A percentile compares a stretch with the other conserved stretches of the same genome.
Evolutionary conservation across 2,888 invertebrate species (phyloP).

Genomic region (Chloroclysta siterata): DNA sequence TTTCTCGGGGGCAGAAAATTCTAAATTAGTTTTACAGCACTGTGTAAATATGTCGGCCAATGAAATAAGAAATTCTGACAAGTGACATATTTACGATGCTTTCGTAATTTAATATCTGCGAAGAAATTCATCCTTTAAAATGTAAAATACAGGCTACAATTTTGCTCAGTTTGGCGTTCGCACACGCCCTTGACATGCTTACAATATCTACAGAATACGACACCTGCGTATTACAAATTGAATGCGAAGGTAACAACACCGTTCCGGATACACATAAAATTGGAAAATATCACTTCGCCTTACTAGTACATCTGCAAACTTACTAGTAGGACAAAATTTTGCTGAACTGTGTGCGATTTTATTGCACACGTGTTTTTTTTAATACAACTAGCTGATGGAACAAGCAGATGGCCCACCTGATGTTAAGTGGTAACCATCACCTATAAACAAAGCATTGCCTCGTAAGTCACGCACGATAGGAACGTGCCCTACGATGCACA

Average conservation of each 20-base stretch:
- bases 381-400: no score
- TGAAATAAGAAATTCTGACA: slow-evolving; percentile 20
- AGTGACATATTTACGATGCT: slow-evolving; percentile 20
- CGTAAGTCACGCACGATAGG: no score
- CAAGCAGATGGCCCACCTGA: no score
- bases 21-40: slow-evolving; percentile 38
- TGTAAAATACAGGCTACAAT: slow-evolving; percentile 24
- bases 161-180: slow-evolving; percentile 25
- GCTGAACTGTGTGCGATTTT: no score
- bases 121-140: slow-evolving; percentile 11
- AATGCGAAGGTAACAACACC: slow-evolving; percentile 28
- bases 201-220: slow-evolving; percentile 28
- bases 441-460: no score
- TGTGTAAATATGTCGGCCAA: slow-evolving; percentile 22
- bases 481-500: no score
- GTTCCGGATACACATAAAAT: neutral
- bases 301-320: neutral
- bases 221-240: slow-evolving; percentile 29
- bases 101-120: slow-evolving; percentile 23
- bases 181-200: slow-evolving; percentile 37
- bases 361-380: no score
- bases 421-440: no score
- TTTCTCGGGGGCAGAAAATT: slow-evolving; percentile 40
- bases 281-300: neutral
- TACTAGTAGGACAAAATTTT: no score